Evolutionary conservation across 2,113 vertebrate species (phyloP).

Genomic region (Gymnogyps californianus): DNA sequence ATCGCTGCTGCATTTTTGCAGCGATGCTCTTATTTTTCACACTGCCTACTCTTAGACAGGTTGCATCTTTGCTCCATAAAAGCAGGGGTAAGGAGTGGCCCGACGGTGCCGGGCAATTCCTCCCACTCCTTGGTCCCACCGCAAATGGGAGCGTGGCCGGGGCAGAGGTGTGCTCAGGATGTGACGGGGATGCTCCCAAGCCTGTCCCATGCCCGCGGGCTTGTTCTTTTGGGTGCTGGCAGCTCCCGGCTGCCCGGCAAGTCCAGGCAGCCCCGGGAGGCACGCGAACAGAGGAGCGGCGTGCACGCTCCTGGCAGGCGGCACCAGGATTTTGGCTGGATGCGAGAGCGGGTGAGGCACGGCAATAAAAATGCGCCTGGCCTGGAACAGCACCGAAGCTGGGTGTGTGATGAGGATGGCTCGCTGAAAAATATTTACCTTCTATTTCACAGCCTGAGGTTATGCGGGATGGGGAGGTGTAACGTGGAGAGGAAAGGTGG

Average conservation of each 20-base stretch:
- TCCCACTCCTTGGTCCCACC: not conserved
- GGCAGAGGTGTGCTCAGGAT: not conserved
- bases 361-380: not conserved
- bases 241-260: not conserved
- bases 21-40: accelerated
- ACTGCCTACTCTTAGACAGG: accelerated
- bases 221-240: not conserved
- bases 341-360: not conserved
- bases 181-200: not conserved
- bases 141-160: accelerated
- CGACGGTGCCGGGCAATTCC: accelerated
- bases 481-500: accelerated
- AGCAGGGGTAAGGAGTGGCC: not conserved
- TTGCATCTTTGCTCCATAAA: not conserved
- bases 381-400: not conserved
- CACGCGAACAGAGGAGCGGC: not conserved
- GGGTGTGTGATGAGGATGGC: not conserved
- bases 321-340: not conserved
- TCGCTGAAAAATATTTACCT: not conserved
- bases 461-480: not conserved
- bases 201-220: not conserved
- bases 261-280: not conserved
- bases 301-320: not conserved
- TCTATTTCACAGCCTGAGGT: not conserved
- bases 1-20: not conserved